Evolutionary conservation across 2,888 invertebrate species (phyloP), one percentile per base, ranked within the genome.

Genomic region (Callyntrura sp.): DNA sequence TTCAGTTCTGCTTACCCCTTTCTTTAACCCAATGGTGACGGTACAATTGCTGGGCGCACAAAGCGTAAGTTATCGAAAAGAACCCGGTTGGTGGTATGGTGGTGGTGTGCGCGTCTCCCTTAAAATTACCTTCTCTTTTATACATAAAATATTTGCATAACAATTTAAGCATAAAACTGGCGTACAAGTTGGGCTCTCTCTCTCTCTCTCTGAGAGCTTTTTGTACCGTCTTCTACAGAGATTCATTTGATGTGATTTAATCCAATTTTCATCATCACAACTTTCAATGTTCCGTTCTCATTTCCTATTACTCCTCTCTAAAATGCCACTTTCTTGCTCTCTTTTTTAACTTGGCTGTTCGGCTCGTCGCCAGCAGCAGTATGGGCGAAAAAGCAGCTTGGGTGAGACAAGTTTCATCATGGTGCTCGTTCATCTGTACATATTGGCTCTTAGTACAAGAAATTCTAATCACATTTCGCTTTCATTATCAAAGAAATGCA

Each of bases 221-320:
- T 43, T 79, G n/a, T 60, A 45, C 57, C n/a, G 20, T 28, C 3
- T 48, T 17, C 78, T 62, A 55, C 25, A 57, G 55, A 57, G 11
- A 60, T 79, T 79, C 79, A 79, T 79, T 79, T 79, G 60, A 79
- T 43, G 60, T 60, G 79, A 79, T 79, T 79, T 79, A 79, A 79
- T 79, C 79, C 79, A 79, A 79, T 79, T 79, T 79, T 55, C 79
- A 35, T 79, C 79, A 12, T 78, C 57, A 60, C 60, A 79, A 79
- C 35, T 60, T 60, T 73, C 20, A 14, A 28, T 62, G 62, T 62
- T 28, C 62, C 62, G 23, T 76, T 76, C 51, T n/a, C 23, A 76
- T 76, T 76, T 51, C 76, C 76, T 23, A 76, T 68, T 68, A 68
- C 43, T 4, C 11, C 60, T 65, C n/a, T 17, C 6, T n/a, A 14